phyloP scores from a whole-genome alignment of 2,113 vertebrate genomes.

The Leucopsar rothschildi region DNA sequence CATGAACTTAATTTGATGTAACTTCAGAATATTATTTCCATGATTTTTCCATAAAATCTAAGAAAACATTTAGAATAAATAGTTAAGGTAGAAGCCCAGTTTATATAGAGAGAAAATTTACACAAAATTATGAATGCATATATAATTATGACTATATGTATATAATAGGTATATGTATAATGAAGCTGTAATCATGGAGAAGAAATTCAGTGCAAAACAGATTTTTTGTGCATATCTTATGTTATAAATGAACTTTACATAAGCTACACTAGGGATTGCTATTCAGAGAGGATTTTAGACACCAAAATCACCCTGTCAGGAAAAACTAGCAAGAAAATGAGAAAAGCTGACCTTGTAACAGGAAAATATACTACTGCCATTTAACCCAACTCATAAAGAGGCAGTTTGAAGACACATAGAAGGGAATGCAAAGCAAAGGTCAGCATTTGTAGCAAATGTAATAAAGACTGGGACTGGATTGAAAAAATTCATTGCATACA shows the following conservation, averaged over 20 bases:
- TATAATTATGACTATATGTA: neutral
- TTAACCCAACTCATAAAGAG: constrained; percentile 35
- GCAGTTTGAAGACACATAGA: neutral
- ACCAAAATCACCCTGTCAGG: neutral
- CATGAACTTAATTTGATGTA: neutral
- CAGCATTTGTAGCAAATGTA: neutral
- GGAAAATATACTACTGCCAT: neutral
- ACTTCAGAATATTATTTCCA: neutral
- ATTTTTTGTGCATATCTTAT: neutral
- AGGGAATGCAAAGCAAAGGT: constrained; percentile 25
- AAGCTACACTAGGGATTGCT: neutral
- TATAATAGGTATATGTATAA: neutral
- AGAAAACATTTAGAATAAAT: neutral
- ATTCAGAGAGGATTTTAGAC: neutral
- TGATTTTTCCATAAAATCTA: neutral
- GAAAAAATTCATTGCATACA: neutral
- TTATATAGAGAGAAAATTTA: neutral
- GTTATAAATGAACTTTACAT: neutral
- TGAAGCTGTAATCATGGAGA: neutral
- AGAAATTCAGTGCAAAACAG: neutral
- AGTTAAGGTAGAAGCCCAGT: neutral
- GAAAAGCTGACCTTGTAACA: constrained; percentile 24
- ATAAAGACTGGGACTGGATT: neutral
- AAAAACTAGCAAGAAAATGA: neutral
- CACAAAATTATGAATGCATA: neutral